Base-by-base conservation (phyloP, 2,888 invertebrate genomes). In the Microdon myrmicae region DNA sequence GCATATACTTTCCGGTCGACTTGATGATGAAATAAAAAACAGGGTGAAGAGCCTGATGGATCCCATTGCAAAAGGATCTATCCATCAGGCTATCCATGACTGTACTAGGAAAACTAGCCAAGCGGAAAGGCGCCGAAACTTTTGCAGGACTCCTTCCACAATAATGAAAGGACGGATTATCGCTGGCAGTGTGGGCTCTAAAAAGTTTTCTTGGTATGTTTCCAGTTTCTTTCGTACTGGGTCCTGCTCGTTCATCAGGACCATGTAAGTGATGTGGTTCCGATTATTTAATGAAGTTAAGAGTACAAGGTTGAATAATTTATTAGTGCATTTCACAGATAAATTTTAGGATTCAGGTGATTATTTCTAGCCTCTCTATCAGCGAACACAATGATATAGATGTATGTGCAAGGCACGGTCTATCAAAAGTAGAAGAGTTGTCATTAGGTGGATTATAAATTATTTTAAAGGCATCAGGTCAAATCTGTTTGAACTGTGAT, bases 11-110 rank as follows among this genome's bases (percentile, higher is more conserved):
- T 61, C 56, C 58, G 58, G 64, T 53, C 64, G 58, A 64, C 64
- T 64, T 64, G 64, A 64, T 58, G 64, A 58, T n/a, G n/a, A 64
- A 64, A 64, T 64, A 58, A 64, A 64, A 64, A 64, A 64, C 58
- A 64, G 64, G 64, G 58, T 64, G 58, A 51, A 58, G 58, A 41
- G 45, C 45, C 41, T 51, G 56, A 56, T 51, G 64, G 56, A 51
- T 53, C 58, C 58, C 41, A 58, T 64, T 58, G 47, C 58, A 64
- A 56, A 53, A 58, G 38, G 58, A 64, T 64, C 58, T 58, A 64
- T 64, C 41, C 64, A 58, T 23, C 58, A 58, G 19, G 56, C 58
- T 64, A 56, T 51, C 53, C 23, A 37, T 39, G 20, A 10, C 45
- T 61, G 39, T 41, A 51, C 64, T 64, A 51, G 29, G 58, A 51